These are phyloP conservation scores for Oscarella lobularis DNA, from an alignment of 37 sponge, comb jelly and placozoan species.

Conservation along the genomic window DNA sequence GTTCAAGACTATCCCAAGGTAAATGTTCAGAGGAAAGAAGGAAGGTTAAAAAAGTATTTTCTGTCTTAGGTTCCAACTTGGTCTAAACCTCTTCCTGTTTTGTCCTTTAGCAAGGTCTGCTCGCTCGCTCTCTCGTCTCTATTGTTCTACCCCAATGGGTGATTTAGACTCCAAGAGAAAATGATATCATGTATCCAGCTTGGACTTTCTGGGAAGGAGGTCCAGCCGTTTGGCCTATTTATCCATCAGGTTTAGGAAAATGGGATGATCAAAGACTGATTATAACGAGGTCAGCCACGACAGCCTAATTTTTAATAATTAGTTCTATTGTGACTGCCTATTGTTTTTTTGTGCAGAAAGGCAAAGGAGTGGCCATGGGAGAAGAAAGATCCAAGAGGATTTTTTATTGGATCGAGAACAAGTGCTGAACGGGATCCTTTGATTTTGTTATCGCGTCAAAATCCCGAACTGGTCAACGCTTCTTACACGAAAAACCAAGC, in stretches of 20 bases:
- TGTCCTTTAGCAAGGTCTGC: constrained; percentile 73
- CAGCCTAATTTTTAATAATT: no score
- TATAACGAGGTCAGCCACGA: constrained; percentile 21
- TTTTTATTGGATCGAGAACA: constrained; percentile 88
- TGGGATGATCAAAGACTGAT: constrained; percentile 66
- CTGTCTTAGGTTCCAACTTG: constrained; percentile 32
- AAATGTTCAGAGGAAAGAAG: background rate
- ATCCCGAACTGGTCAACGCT: constrained; percentile 61
- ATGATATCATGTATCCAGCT: constrained; percentile 86
- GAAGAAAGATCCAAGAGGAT: constrained; percentile 33
- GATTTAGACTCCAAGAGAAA: constrained; percentile 36
- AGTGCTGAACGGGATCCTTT: constrained; percentile 78
- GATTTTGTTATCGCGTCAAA: constrained; percentile 40
- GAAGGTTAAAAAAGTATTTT: background rate
- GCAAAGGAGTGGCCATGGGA: constrained; percentile 55
- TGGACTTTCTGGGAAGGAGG: constrained; percentile 93
- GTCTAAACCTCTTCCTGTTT: constrained; percentile 42
- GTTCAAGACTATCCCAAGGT: constrained; percentile 61
- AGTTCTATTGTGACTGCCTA: no score
- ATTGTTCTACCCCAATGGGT: no score
- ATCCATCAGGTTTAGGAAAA: constrained; percentile 61
- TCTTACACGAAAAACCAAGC: constrained; percentile 90
- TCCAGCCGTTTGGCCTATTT: constrained; percentile 58
- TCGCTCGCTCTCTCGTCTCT: background rate
- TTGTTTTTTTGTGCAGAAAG: constrained; percentile 14